Percentiles rank a stretch among this genome's conserved stretches.
Conservation (phyloP, 30 jellyfish, hydroid and myxozoan genomes). For the Clytia hemisphaerica region DNA sequence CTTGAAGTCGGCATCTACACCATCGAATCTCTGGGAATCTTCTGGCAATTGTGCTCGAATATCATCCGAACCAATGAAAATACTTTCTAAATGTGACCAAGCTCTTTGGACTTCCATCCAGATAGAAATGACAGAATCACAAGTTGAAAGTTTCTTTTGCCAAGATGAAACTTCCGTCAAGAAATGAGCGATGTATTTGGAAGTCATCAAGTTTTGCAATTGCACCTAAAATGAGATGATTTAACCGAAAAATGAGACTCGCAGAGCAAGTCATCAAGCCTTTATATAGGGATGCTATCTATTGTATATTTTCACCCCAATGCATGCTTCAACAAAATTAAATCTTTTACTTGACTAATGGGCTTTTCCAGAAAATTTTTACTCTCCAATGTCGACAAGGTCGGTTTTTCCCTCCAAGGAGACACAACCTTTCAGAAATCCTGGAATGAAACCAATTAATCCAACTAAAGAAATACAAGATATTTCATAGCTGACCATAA, state of each 20-base stretch:
- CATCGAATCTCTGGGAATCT: constrained; percentile 93
- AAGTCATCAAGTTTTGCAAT: constrained; percentile 91
- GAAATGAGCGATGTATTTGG: constrained; percentile 93
- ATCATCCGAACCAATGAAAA: constrained; percentile 94
- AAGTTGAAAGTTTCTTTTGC: constrained; percentile 92
- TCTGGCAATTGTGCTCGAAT: constrained; percentile 88
- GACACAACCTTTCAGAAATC: too few relatives aligned
- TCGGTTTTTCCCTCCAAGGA: too few relatives aligned
- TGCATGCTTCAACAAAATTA: too few relatives aligned
- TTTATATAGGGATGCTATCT: too few relatives aligned
- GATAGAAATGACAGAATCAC: constrained; percentile 82
- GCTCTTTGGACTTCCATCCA: constrained; percentile 98
- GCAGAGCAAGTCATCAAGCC: too few relatives aligned
- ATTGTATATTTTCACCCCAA: too few relatives aligned
- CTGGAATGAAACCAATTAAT: too few relatives aligned
- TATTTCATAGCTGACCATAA: too few relatives aligned
- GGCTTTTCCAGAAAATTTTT: too few relatives aligned
- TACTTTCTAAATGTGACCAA: constrained; percentile 97
- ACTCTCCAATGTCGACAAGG: too few relatives aligned
- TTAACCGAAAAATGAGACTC: neutral
- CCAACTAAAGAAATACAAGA: too few relatives aligned
- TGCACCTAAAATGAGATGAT: constrained; percentile 57
- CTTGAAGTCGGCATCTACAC: constrained; percentile 90
- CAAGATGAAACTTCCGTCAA: constrained; percentile 87
- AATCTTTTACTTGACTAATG: too few relatives aligned